Evolutionary conservation across 1,140 invertebrate genomes (phyloP).

Genomic region (Caenorhabditis latens): DNA sequence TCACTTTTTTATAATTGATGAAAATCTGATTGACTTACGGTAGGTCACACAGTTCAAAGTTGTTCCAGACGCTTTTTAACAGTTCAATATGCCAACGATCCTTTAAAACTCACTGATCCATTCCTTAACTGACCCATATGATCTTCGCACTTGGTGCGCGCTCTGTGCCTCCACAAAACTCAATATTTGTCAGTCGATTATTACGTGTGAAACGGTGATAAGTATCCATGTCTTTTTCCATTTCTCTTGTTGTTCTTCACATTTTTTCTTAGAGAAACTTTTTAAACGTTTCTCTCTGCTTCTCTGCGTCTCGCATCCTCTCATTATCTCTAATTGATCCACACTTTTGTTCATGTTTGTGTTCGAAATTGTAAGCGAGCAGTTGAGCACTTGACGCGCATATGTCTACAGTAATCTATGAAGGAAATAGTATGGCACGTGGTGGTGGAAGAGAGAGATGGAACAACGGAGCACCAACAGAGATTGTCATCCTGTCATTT

Average conservation of each 20-base stretch:
- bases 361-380: conserved; percentile 30
- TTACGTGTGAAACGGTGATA: conserved; percentile 51
- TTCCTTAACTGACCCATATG: too few relatives aligned
- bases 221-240: conserved; percentile 13
- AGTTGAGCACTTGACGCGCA: conserved; percentile 42
- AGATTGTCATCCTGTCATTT: too few relatives aligned
- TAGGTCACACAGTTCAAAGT: not conserved
- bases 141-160: not conserved
- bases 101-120: not conserved
- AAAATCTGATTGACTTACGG: not conserved
- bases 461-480: not conserved
- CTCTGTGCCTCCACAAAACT: not conserved
- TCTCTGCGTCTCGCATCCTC: not conserved
- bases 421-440: not conserved
- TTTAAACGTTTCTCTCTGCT: conserved; percentile 10
- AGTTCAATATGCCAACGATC: not conserved
- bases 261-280: not conserved
- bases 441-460: not conserved
- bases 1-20: too few relatives aligned
- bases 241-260: not conserved
- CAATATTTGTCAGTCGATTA: not conserved
- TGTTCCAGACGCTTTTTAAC: too few relatives aligned
- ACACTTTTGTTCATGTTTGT: conserved; percentile 2
- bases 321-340: not conserved
- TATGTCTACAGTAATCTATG: conserved; percentile 26